A percentile compares a stretch with the other conserved stretches of the same genome.
phyloP scores from a whole-genome alignment of 2,797 vertebrate species.

The Eulemur albifrons region DNA sequence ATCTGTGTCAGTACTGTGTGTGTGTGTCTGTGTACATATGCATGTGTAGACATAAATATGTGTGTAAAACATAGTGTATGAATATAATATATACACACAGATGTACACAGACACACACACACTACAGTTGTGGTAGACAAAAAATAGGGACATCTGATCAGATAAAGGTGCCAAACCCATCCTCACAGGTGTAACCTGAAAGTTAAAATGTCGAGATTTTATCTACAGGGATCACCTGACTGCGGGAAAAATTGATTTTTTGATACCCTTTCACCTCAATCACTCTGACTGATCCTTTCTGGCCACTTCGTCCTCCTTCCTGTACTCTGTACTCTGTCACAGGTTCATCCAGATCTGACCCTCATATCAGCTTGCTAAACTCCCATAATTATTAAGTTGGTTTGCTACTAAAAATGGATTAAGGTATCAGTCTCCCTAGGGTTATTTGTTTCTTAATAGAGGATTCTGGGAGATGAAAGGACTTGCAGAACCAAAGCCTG shows the following conservation, averaged over 20 bases:
- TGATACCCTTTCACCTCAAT: neutral
- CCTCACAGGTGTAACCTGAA: neutral
- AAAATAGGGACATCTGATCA: neutral
- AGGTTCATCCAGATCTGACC: neutral
- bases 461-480: neutral
- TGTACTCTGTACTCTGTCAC: neutral
- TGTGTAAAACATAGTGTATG: neutral
- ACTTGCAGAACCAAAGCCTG: neutral
- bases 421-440: neutral
- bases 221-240: neutral
- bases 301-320: neutral
- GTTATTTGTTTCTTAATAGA: conserved; percentile 18
- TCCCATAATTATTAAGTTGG: neutral
- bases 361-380: conserved; percentile 1
- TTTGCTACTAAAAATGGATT: conserved; percentile 20
- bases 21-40: neutral
- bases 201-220: neutral
- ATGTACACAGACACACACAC: neutral
- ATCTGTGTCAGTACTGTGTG: neutral
- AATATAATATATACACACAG: neutral
- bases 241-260: neutral
- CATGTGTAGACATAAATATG: neutral
- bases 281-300: neutral
- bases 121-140: neutral
- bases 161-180: neutral